Conservation (phyloP, 2,797 vertebrate species). For the Buphagus erythrorhynchus region DNA sequence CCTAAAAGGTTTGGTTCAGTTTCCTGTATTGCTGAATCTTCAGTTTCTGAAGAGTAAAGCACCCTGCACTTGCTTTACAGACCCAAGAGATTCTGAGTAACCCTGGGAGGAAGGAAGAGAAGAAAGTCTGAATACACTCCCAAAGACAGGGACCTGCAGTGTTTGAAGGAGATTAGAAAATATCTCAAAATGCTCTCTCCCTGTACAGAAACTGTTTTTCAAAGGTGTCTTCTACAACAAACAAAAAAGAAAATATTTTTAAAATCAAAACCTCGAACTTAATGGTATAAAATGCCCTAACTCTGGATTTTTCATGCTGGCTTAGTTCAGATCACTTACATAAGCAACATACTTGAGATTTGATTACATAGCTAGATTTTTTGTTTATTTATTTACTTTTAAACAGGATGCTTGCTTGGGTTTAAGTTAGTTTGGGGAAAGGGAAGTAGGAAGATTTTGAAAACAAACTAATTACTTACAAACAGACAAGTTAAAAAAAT, state of each 20-base stretch:
- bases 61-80: not conserved
- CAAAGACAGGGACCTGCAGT: not conserved
- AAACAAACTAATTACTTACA: constrained; percentile 46
- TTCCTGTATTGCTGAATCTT: not conserved
- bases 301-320: not conserved
- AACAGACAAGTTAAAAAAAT: not conserved
- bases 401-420: constrained; percentile 67
- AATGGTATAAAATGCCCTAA: not conserved
- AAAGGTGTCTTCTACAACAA: not conserved
- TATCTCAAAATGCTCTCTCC: not conserved
- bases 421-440: constrained; percentile 59
- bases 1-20: not conserved
- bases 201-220: not conserved
- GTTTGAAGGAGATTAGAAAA: not conserved
- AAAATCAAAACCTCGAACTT: not conserved
- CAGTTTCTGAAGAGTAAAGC: not conserved
- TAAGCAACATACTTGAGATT: constrained; percentile 53
- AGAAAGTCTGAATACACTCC: not conserved
- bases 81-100: not conserved
- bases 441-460: constrained; percentile 35
- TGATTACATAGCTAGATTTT: constrained; percentile 62
- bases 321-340: constrained; percentile 39
- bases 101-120: not conserved
- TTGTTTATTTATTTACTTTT: constrained; percentile 72
- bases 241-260: not conserved